Base-by-base conservation (phyloP, 2,797 vertebrate genomes). In the Cossypha heuglini region DNA sequence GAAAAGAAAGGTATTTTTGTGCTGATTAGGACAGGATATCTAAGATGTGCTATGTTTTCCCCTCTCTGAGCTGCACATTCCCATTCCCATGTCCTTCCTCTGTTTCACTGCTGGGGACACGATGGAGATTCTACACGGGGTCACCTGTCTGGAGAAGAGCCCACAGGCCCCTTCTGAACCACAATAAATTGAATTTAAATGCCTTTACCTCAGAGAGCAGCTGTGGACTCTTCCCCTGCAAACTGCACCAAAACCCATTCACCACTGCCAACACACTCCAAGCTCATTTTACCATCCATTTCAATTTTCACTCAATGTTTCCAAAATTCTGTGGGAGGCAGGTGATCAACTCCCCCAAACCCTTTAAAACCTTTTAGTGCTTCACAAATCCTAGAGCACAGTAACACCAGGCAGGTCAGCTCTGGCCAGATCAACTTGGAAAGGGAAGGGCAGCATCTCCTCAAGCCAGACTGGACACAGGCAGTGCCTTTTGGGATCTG, bases 1-100 rank as follows among this genome's bases (percentile, higher is more conserved):
- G 94, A 96, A 97, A 89, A 96, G 55, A 92, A 86, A 77, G 67
- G 93, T 48, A 40, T 31, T 92, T 52, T 42, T 14, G 74, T 86
- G 82, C 49, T 84, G 31, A 19, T 87, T 40, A 49, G 75, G 88
- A 57, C 35, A 52, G 69, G 83, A 13, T 51, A 29, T 11, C 87
- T 49, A 25, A 59, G 54, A 29, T 6, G 26, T 24, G 71, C 75
- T 92, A 5, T 2, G 31, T 77, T 51, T 20, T 26, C 31, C 63
- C 87, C 29, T 64, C 68, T 42, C 63, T 2, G 3, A 73, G 78
- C 57, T 57, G 84, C 86, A 54, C 29, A 0, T 37, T 38, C 84
- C 88, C 45, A 16, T 10, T 29, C 84, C 92, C 57, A 13, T 0
- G 0, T 16, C n/a, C 31, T 26, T 68, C 12, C 57, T 49, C 59